Percentiles rank a stretch among this genome's conserved stretches.
These are phyloP conservation scores for Trinorchestia longiramus DNA, from an alignment of 1,140 invertebrate species.

Conservation along the genomic window DNA sequence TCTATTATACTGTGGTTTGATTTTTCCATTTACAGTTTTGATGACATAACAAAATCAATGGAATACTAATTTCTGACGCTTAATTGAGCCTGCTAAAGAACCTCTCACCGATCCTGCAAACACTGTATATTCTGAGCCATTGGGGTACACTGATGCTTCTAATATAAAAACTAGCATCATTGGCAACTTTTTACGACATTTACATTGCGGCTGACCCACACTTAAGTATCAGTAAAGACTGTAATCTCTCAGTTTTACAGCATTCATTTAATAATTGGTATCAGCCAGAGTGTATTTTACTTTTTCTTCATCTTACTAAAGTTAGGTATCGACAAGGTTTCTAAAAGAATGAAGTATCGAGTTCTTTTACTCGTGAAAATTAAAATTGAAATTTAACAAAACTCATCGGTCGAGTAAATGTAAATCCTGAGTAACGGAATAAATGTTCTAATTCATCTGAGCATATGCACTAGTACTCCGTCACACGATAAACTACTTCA, in stretches of 20 bases:
- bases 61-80: background rate
- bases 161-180: background rate
- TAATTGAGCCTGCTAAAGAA: background rate
- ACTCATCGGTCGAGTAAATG: background rate
- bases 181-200: background rate
- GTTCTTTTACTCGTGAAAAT: background rate
- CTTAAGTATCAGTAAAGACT: background rate
- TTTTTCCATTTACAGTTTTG: background rate
- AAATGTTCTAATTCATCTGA: too few relatives aligned
- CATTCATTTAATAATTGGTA: background rate
- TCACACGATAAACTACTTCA: too few relatives aligned
- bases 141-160: background rate
- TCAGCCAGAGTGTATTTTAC: background rate
- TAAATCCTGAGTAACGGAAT: too few relatives aligned
- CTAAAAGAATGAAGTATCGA: background rate
- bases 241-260: background rate
- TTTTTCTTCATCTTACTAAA: background rate
- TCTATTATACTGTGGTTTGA: background rate
- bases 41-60: background rate
- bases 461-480: too few relatives aligned
- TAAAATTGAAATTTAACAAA: background rate
- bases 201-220: background rate
- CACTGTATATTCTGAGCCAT: background rate
- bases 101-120: background rate
- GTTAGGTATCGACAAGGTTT: background rate